Evolutionary conservation across 2,113 vertebrate genomes (phyloP).

Genomic region (Phrynosoma platyrhinos): DNA sequence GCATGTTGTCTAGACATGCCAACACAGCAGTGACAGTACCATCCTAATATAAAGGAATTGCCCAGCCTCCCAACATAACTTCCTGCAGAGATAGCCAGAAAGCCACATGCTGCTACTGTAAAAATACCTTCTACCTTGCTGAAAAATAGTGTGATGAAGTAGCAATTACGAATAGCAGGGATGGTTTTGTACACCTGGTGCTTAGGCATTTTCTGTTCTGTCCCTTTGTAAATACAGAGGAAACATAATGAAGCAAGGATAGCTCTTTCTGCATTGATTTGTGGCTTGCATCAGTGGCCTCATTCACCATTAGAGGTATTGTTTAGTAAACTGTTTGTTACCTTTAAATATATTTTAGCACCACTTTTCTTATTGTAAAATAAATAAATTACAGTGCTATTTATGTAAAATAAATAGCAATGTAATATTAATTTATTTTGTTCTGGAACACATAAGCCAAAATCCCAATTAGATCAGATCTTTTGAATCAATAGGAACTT

Average conservation of each 20-base stretch:
- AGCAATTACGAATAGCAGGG: slow-evolving; percentile 61
- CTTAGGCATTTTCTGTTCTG: slow-evolving; percentile 22
- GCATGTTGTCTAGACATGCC: slow-evolving; percentile 12
- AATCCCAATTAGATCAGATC: no score
- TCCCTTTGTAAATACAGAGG: slow-evolving; percentile 24
- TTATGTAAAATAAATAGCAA: not conserved
- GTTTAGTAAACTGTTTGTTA: not conserved
- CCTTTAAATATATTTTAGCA: not conserved
- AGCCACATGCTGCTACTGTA: slow-evolving; percentile 48
- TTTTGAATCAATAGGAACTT: no score
- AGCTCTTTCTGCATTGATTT: slow-evolving; percentile 22
- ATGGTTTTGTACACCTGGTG: slow-evolving; percentile 46
- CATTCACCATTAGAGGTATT: not conserved
- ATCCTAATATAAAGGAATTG: slow-evolving; percentile 40
- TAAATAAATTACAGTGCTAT: no score
- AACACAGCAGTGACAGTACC: slow-evolving; percentile 12
- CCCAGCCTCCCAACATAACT: slow-evolving; percentile 37
- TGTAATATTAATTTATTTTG: not conserved
- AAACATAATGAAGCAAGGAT: slow-evolving; percentile 24
- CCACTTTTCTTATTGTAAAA: not conserved
- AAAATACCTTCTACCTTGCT: slow-evolving; percentile 51
- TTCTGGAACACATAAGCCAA: not conserved
- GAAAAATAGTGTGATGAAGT: slow-evolving; percentile 47
- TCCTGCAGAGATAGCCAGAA: slow-evolving; percentile 43
- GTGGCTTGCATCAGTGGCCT: not conserved